phyloP scores from a whole-genome alignment of 2,113 vertebrate genomes.

The Gobiocypris rarus region DNA sequence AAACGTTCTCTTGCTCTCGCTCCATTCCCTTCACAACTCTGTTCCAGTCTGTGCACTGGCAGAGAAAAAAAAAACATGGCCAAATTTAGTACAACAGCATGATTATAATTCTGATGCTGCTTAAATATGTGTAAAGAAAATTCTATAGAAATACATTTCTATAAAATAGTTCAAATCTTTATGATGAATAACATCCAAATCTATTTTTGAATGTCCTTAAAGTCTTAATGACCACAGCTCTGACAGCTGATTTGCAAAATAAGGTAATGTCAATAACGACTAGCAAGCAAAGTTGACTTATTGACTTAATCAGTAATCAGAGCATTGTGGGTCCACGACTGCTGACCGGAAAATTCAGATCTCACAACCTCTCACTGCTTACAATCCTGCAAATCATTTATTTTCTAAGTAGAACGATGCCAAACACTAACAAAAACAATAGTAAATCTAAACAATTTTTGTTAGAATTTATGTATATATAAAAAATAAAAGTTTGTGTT shows the following conservation, averaged over 20 bases:
- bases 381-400: background rate
- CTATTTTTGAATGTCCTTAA: background rate
- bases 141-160: background rate
- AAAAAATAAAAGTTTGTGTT: too few species aligned
- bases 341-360: constrained; percentile 15
- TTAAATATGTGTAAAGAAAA: background rate
- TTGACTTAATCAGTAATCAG: background rate
- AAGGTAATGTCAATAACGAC: background rate
- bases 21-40: background rate
- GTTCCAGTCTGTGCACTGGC: background rate
- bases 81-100: background rate
- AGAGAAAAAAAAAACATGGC: background rate
- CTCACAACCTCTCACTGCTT: background rate
- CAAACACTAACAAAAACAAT: background rate
- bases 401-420: background rate
- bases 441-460: background rate
- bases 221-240: background rate
- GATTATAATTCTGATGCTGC: background rate
- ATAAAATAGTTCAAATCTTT: background rate
- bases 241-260: background rate
- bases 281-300: background rate
- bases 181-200: background rate
- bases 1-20: background rate
- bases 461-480: background rate
- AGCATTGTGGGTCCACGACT: background rate